These are phyloP conservation scores for Spodoptera littoralis DNA, from an alignment of 2,888 invertebrate genomes.

Conservation along the genomic window DNA sequence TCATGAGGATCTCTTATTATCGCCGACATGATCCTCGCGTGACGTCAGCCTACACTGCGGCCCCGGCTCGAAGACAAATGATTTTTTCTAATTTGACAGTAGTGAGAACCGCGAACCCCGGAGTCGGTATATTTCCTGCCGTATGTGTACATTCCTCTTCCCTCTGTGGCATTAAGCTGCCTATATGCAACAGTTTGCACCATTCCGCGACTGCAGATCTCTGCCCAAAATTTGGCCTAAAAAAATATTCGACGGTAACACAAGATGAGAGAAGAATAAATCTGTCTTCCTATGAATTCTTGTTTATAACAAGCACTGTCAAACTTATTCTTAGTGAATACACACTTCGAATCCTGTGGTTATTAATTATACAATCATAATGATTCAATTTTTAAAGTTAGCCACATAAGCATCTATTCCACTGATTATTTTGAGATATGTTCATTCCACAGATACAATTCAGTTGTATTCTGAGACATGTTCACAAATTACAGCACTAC, in stretches of 20 bases:
- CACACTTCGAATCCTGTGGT: too few relatives aligned
- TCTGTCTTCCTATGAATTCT: too few relatives aligned
- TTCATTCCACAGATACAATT: too few relatives aligned
- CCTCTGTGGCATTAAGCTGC: constrained; percentile 3
- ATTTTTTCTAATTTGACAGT: constrained; percentile 1
- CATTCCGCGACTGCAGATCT: constrained; percentile 9
- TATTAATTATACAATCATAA: too few relatives aligned
- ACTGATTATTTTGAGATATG: too few relatives aligned
- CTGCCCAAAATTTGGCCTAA: constrained; percentile 15
- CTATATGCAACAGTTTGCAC: constrained; percentile 14
- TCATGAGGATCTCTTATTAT: not conserved
- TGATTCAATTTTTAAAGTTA: too few relatives aligned
- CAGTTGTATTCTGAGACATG: too few relatives aligned
- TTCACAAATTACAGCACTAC: too few relatives aligned
- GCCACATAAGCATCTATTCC: too few relatives aligned
- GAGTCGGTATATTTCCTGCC: not conserved
- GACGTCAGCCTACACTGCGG: not conserved
- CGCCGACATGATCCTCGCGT: not conserved
- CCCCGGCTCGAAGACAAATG: not conserved
- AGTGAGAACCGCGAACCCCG: constrained; percentile 2
- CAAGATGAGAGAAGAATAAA: too few relatives aligned
- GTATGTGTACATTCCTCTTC: constrained; percentile 1
- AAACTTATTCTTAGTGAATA: too few relatives aligned
- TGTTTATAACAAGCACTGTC: too few relatives aligned
- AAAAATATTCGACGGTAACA: constrained; percentile 13